phyloP scores from a whole-genome alignment of 2,888 invertebrate genomes.

The Hoplodrina ambigua region DNA sequence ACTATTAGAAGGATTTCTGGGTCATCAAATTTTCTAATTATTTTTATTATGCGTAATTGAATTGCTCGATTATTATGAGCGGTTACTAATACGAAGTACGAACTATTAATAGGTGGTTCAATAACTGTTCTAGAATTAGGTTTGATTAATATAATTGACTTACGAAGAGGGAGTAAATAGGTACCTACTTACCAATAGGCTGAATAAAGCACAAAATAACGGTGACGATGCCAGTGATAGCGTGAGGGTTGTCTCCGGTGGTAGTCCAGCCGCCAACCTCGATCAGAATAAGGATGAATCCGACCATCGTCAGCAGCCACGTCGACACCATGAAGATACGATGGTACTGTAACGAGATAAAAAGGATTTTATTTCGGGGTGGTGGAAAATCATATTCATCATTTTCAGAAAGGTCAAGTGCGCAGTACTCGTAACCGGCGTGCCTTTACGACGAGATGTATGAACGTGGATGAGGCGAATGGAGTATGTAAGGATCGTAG shows the following conservation, averaged over 20 bases:
- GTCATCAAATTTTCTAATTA: background rate
- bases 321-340: constrained; percentile 95
- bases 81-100: no score
- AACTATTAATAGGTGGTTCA: no score
- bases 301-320: constrained; percentile 94
- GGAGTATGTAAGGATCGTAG: no score
- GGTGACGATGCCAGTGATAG: constrained; percentile 95
- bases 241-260: constrained; percentile 94
- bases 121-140: no score
- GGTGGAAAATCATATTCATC: background rate
- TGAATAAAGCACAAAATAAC: constrained; percentile 95
- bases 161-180: background rate
- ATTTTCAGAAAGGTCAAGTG: no score
- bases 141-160: background rate
- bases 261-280: constrained; percentile 94
- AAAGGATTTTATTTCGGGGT: background rate
- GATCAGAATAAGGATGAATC: constrained; percentile 95
- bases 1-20: background rate
- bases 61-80: no score
- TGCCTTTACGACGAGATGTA: no score
- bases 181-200: constrained; percentile 93
- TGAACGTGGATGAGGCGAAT: no score
- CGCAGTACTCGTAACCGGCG: no score
- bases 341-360: constrained; percentile 92
- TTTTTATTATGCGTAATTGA: no score